A percentile compares a stretch with the other conserved stretches of the same genome.
These are phyloP conservation scores for Lepilemur septentrionalis DNA, from an alignment of 2,797 vertebrate species.

Conservation along the genomic window DNA sequence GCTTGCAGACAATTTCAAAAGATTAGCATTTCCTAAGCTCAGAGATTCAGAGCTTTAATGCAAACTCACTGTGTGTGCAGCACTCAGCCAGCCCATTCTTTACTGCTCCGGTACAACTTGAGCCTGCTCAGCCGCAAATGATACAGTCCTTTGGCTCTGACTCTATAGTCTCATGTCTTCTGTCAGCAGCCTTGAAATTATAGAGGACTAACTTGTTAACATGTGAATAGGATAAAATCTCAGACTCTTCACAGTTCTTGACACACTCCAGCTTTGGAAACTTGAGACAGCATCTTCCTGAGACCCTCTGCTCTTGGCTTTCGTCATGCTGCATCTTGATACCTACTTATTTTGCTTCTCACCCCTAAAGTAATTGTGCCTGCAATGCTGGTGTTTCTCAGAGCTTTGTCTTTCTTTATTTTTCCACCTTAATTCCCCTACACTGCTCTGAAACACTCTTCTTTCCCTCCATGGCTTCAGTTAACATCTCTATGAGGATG, in stretches of 20 bases:
- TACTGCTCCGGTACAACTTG: accelerated
- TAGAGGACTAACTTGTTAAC: neutral
- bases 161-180: neutral
- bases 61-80: neutral
- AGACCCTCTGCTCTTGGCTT: neutral
- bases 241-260: neutral
- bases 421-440: neutral
- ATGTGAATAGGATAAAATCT: neutral
- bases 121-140: neutral
- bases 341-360: neutral
- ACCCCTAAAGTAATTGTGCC: too few relatives aligned
- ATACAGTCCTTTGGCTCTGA: neutral
- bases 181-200: neutral
- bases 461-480: neutral
- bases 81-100: neutral
- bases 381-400: neutral
- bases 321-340: neutral
- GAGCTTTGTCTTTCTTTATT: neutral
- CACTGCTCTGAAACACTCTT: neutral
- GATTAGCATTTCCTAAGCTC: neutral
- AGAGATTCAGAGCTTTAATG: neutral
- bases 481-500: neutral
- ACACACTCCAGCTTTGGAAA: neutral
- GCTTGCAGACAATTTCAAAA: neutral
- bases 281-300: neutral